Base-by-base conservation (phyloP, 2,797 vertebrate species). In the Podargus strigoides region DNA sequence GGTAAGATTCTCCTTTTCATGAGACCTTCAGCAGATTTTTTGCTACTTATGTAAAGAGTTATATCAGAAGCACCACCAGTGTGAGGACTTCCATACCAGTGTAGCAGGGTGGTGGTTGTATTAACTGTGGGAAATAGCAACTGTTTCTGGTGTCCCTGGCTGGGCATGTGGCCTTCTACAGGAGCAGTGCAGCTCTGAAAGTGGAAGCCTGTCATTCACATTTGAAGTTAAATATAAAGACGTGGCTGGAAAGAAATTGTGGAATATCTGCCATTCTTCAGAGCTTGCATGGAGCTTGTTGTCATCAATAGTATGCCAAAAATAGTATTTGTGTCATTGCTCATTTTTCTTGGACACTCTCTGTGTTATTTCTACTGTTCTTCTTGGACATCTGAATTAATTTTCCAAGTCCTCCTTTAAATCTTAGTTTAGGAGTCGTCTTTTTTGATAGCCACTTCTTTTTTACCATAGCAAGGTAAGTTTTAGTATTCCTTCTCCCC, bases 41-140 rank as follows among this genome's bases (percentile, higher is more conserved):
- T 44, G 39, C 32, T 75, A 1, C 26, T 46, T 50, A 9, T 0
- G 1, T 32, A 7, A 41, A n/a, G 39, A 37, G 27, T 58, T 60
- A 12, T 6, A 26, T 12, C 42, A 24, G 26, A 14, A 42, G 77
- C 81, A 39, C 10, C 50, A 50, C 16, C 10, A 5, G 7, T 3
- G 13, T 75, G 74, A 46, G 24, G 36, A 6, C 20, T 70, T 79
- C 52, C 19, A 15, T 49, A 12, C 7, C 46, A 21, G 24, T 6
- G 7, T 24, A 32, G 30, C 0, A 0, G 58, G 53, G 64, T 22
- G 23, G 26, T 44, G 67, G 15, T 64, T 58, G 1, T 26, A 22
- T 32, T 39, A 24, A 24, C 17, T 27, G 7, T 18, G 26, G 23
- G 32, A 42, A 82, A 5, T 12, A 42, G 32, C 28, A 53, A 13